Conservation (phyloP, 2,888 invertebrate genomes). For the Halictus quadricinctus region DNA sequence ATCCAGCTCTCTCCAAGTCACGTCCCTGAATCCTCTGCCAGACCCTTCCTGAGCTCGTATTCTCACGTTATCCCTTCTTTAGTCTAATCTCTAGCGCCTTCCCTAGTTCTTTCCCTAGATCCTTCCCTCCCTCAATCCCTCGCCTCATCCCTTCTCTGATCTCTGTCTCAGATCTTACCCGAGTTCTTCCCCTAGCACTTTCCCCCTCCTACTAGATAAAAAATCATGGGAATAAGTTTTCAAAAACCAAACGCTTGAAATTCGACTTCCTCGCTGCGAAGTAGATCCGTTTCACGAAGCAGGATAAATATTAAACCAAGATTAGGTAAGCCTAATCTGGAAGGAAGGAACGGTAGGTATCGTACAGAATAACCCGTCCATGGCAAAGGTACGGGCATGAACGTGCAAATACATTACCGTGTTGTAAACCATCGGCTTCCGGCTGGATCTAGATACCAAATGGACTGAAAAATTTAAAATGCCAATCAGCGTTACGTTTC, state of each 20-base stretch:
- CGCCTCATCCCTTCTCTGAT: not conserved
- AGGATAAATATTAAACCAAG: not conserved
- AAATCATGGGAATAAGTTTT: not conserved
- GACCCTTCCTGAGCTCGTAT: too few relatives aligned
- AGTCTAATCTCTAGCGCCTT: not conserved
- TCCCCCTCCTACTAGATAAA: not conserved
- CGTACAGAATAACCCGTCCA: not conserved
- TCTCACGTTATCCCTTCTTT: not conserved
- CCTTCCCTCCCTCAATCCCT: not conserved
- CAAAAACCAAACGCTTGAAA: not conserved
- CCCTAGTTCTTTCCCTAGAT: not conserved
- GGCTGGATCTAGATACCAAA: conserved; percentile 68
- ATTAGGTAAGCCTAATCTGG: not conserved
- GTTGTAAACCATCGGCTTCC: conserved; percentile 48
- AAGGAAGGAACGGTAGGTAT: not conserved
- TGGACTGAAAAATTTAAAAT: conserved; percentile 79
- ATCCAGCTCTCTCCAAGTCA: not conserved
- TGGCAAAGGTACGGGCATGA: conserved; percentile 10
- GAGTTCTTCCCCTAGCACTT: not conserved
- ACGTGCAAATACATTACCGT: conserved; percentile 44
- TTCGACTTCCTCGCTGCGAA: not conserved
- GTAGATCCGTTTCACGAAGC: not conserved
- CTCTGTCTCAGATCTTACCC: not conserved
- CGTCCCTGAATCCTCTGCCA: not conserved
- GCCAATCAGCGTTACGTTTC: conserved; percentile 78